Evolutionary conservation across 2,888 invertebrate species (phyloP), one percentile per base, ranked within the genome.

Genomic region (Eristalis arbustorum): DNA sequence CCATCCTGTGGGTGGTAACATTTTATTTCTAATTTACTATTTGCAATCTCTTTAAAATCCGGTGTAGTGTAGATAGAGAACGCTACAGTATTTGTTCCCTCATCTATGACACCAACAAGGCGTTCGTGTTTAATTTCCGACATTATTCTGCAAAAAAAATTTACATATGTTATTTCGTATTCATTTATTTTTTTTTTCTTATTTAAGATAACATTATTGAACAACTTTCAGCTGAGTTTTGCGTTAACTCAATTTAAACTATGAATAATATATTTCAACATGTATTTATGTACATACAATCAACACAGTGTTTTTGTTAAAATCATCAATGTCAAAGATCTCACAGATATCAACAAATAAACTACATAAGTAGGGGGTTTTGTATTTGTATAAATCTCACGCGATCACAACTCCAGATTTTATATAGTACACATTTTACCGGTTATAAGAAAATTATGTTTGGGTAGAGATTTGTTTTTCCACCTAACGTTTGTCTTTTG

Each of bases 61-160:
- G 96, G 96, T 22, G 96, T 96, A 90, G 95, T 95, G 92, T 95
- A 97, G 88, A 97, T 89, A 10, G 97, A 95, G 94, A 98, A 97
- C 90, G 97, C 94, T 66, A 97, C 96, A 62, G 97, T 97, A 90
- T 97, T 96, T n/a, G 99, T 98, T 88, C 99, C 98, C 91, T 98
- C 98, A 91, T 99, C 98, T 82, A 99, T 96, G 40, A 98, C 98
- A 22, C 98, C 98, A 69, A 99, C 95, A 49, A 98, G 93, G 23
- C 91, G 91, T 64, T 88, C 89, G 59, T 73, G 84, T 63, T 88
- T 81, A 11, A 62, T 64, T 11, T 75, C 77, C 14, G 88, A 49
- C 69, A 88, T 82, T 83, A 82, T 89, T 68, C 87, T 87, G 82
- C 18, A 79, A 74, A 62, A 59, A 10, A 69, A 11, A 31, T 5